These are phyloP conservation scores for Xanthorhoe designata DNA, from an alignment of 2,888 invertebrate species.

Conservation along the genomic window DNA sequence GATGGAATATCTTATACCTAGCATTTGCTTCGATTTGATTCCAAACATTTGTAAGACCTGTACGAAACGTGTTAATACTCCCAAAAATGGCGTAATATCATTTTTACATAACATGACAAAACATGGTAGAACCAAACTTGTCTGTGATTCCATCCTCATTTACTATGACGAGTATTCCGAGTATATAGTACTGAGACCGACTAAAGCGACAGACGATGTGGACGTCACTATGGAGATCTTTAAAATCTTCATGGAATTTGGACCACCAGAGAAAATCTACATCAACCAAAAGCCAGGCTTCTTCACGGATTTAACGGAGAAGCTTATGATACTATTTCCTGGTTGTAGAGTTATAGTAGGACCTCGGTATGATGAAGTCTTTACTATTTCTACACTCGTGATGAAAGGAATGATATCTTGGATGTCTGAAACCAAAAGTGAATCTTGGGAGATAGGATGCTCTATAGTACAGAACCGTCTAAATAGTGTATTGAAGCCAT, in stretches of 20 bases:
- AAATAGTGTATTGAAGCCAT: too few species aligned
- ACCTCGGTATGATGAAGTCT: too few species aligned
- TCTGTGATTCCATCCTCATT: not conserved
- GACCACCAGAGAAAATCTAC: conserved; percentile 29
- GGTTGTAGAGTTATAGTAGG: too few species aligned
- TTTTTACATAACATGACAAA: conserved; percentile 12
- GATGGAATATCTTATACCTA: conserved; percentile 1
- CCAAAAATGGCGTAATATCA: not conserved
- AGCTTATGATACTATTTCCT: too few species aligned
- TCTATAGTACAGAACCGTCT: too few species aligned
- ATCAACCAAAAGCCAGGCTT: not conserved
- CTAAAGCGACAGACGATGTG: not conserved
- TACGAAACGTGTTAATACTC: not conserved
- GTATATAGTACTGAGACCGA: conserved; percentile 10
- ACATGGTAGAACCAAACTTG: not conserved
- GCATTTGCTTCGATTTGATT: conserved; percentile 19
- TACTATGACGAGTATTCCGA: conserved; percentile 19
- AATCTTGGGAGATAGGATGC: too few species aligned
- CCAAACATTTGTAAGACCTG: conserved; percentile 10
- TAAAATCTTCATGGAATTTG: conserved; percentile 33
- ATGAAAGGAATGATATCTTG: too few species aligned
- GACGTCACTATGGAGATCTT: conserved; percentile 33
- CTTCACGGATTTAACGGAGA: too few species aligned
- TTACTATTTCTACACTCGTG: too few species aligned
- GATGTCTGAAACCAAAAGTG: too few species aligned